Percentiles rank a stretch among this genome's conserved stretches.
These are phyloP conservation scores for Ceramica pisi DNA, from an alignment of 2,888 invertebrate species.

Conservation along the genomic window DNA sequence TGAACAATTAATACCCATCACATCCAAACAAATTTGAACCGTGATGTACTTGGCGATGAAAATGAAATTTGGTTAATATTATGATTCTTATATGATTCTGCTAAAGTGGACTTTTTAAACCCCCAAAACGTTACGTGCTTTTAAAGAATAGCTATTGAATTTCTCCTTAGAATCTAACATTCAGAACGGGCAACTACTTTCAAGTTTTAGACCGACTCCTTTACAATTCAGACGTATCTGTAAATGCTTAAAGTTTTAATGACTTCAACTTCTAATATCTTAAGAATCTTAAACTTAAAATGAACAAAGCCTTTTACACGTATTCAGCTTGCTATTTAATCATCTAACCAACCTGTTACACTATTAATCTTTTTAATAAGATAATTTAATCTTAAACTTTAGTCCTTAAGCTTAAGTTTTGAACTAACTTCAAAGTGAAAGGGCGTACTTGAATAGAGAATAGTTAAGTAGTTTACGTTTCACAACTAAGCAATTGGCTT, in stretches of 20 bases:
- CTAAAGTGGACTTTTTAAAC: too few relatives aligned
- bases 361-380: slow-evolving; percentile 54
- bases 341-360: slow-evolving; percentile 13
- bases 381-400: slow-evolving; percentile 54
- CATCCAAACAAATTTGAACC: too few relatives aligned
- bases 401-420: slow-evolving; percentile 40
- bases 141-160: too few relatives aligned
- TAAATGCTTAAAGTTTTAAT: slow-evolving; percentile 19
- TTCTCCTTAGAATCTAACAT: too few relatives aligned
- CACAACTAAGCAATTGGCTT: slow-evolving; percentile 39
- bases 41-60: too few relatives aligned
- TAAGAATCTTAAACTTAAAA: slow-evolving; percentile 8
- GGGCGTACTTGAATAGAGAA: slow-evolving; percentile 15
- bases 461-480: slow-evolving; percentile 48
- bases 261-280: neutral
- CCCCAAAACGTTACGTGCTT: too few relatives aligned
- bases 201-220: too few relatives aligned
- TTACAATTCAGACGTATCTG: too few relatives aligned
- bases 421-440: slow-evolving; percentile 38
- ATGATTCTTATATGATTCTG: too few relatives aligned
- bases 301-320: slow-evolving; percentile 30
- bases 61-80: too few relatives aligned
- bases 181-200: too few relatives aligned
- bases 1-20: too few relatives aligned
- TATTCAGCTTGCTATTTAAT: slow-evolving; percentile 9